These are phyloP conservation scores for Ceuthmochares aereus DNA, from an alignment of 2,113 vertebrate species.

Conservation along the genomic window DNA sequence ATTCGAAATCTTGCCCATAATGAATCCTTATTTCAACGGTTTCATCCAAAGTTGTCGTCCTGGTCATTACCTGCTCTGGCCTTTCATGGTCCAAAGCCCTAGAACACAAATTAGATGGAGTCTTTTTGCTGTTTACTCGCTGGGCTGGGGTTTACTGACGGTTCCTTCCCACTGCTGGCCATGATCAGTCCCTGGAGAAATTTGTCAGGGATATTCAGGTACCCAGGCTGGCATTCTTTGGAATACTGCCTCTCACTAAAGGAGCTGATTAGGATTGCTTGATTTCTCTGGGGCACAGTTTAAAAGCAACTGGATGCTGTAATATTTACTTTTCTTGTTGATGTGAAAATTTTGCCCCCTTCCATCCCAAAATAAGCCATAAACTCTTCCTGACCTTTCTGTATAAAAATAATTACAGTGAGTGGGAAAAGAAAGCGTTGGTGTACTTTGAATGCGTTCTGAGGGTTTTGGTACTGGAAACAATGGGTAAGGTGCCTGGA, in stretches of 20 bases:
- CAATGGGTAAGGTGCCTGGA: background rate
- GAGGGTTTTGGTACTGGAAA: background rate
- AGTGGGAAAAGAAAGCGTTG: background rate
- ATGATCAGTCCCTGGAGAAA: background rate
- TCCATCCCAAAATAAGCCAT: background rate
- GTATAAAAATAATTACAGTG: background rate
- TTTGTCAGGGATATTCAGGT: background rate
- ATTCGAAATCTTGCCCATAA: background rate
- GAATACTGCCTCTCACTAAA: background rate
- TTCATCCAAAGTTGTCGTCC: background rate
- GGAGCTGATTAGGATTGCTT: background rate
- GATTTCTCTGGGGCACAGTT: background rate
- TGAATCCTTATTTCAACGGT: background rate
- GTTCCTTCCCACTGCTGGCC: background rate
- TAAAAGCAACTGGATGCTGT: background rate
- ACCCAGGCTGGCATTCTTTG: background rate
- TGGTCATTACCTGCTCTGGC: background rate
- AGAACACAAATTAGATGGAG: background rate
- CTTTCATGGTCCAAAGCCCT: background rate
- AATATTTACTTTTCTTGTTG: background rate
- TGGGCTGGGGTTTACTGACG: background rate
- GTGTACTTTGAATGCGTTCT: accelerated
- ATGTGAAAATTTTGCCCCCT: background rate
- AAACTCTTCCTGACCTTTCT: background rate
- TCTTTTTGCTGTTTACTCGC: background rate